Evolutionary conservation across 2,797 vertebrate genomes (phyloP), one percentile per base, ranked within the genome.

Genomic region (Adelosebastes latens): DNA sequence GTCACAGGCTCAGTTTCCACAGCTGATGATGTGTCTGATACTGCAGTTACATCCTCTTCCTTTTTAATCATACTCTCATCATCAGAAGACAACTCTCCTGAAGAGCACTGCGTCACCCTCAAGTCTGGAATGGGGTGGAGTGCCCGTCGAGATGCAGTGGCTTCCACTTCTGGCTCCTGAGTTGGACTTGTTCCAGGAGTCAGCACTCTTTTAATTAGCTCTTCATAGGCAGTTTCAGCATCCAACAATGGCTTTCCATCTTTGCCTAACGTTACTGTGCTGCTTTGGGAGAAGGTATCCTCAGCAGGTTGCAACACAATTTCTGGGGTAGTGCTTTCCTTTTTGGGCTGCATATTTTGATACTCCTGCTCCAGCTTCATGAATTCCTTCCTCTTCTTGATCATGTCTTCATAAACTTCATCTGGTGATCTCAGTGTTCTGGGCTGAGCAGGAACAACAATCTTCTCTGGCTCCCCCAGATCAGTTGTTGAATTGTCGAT

Each of bases 91-190:
- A 96, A 82, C 92, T 99, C 99, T 93, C 96, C 92, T 68, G 99
- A 98, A 87, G 99, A 99, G 87, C 99, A 99, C 72, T 99, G 98
- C 4, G 98, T 99, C 89, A 99, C 98, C 93, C 94, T 99, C 87
- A 99, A 96, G 94, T 99, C 98, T 86, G 99, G 99, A 87, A 99
- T 99, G 70, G 97, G 96, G 69, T 96, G 95, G 42, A 97, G 96
- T 77, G 96, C 90, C 76, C 95, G 96, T 92, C 94, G 96, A 70
- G 90, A 93, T 62, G 94, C 93, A 16, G 85, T 74, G 42, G 72
- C 90, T 79, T 95, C 96, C 4, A 79, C 66, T 63, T 88, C 95
- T 73, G 95, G 89, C 61, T 89, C 84, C 65, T 92, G 97, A 71
- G 97, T 97, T 76, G 97, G 97, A 92, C 97, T 98, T 67, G 96